Base-by-base conservation (phyloP, 2,113 vertebrate species). In the Neotoma lepida region DNA sequence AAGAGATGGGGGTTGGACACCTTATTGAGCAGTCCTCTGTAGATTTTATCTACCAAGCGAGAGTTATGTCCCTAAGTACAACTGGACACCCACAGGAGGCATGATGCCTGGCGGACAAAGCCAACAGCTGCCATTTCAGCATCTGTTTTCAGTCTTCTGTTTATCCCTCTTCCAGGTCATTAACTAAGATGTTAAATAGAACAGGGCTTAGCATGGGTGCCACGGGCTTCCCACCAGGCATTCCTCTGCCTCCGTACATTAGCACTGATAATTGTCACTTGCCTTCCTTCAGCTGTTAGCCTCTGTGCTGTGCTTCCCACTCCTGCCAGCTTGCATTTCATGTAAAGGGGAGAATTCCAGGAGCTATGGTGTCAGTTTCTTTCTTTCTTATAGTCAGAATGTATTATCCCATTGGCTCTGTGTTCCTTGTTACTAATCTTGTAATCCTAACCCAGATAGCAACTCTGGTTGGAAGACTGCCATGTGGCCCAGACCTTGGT, bases 131-230 rank as follows among this genome's bases (percentile, higher is more conserved):
- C 71, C 84, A 76, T 64, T 94, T 76, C 8, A 18, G 70, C 76
- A 10, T 91, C 64, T 86, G 81, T 93, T 89, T 95, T 95, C 90
- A 71, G 84, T 73, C 73, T 96, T 94, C 80, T 93, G 88, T 93
- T 96, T 96, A 54, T 94, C 91, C 70, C 89, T 95, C 93, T 97
- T 97, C 94, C 87, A 86, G 89, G 66, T 96, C 93, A 97, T 97
- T 96, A 96, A 76, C 84, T 95, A 86, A 96, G 87, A 89, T 61
- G 94, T 95, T 96, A 93, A 97, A 92, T 94, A 95, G 94, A 96
- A 86, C 84, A 58, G 71, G 96, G 95, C 95, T 96, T 81, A 76
- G 4, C 85, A 35, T 0, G 64, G 93, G 74, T 81, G 81, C 95
- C 91, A 77, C 15, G 7, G 95, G 80, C 94, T 97, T 76, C 91